Percentiles rank a stretch among this genome's conserved stretches.
Evolutionary conservation across 2,888 invertebrate species (phyloP).

Genomic region (Limulus polyphemus): DNA sequence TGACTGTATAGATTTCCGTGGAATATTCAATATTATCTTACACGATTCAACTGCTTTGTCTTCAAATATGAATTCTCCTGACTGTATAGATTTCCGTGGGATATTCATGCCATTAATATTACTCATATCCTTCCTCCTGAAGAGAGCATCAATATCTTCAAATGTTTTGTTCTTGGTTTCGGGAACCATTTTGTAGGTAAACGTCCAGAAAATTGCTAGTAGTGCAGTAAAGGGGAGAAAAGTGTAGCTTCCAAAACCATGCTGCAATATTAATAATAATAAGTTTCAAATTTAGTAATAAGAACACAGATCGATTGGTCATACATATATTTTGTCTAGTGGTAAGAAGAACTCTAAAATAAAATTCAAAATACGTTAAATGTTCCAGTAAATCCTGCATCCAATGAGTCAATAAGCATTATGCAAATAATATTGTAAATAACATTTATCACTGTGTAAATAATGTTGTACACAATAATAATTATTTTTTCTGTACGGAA

Average conservation of each 20-base stretch:
- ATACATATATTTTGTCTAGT: too few relatives aligned
- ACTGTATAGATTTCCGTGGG: conserved; percentile 12
- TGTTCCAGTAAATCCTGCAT: too few relatives aligned
- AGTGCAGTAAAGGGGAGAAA: conserved; percentile 97
- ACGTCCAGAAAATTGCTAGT: conserved; percentile 94
- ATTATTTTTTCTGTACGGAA: too few relatives aligned
- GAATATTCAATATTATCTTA: conserved; percentile 9
- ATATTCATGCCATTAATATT: conserved; percentile 16
- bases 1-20: conserved; percentile 14
- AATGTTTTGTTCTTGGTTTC: conserved; percentile 93
- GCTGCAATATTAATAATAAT: background rate
- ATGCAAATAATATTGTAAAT: too few relatives aligned
- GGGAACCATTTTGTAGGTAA: conserved; percentile 96
- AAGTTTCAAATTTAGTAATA: too few relatives aligned
- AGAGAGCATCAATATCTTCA: conserved; percentile 88
- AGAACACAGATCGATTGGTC: too few relatives aligned
- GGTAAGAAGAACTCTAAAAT: too few relatives aligned
- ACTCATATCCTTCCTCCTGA: conserved; percentile 37
- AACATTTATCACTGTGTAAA: too few relatives aligned
- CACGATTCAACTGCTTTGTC: conserved; percentile 16
- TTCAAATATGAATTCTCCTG: conserved; percentile 15
- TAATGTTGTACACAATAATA: too few relatives aligned
- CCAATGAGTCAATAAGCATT: too few relatives aligned
- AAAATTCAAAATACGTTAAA: too few relatives aligned
- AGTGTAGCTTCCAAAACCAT: conserved; percentile 74